Evolutionary conservation across 2,888 invertebrate species (phyloP).

Genomic region (Lacanobia wlatinum): DNA sequence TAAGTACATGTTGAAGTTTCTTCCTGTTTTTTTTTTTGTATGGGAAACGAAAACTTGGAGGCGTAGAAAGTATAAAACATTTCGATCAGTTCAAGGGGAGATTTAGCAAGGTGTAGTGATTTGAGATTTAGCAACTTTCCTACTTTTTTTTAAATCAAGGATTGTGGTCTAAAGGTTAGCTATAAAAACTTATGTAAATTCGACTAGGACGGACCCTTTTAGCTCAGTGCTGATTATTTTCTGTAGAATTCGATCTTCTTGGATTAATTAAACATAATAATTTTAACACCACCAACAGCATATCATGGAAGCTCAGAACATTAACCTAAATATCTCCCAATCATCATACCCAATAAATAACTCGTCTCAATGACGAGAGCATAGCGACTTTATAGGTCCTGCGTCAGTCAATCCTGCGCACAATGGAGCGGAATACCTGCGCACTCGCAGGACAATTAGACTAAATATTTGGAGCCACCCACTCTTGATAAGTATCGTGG

Average conservation of each 20-base stretch:
- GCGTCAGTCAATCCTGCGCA: slow-evolving; percentile 48
- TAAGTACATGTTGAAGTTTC: background rate
- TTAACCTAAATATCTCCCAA: background rate
- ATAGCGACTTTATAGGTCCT: slow-evolving; percentile 38
- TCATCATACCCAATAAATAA: slow-evolving; percentile 40
- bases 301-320: background rate
- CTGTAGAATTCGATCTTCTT: background rate
- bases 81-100: too few relatives aligned
- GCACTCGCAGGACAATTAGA: slow-evolving; percentile 63
- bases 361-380: slow-evolving; percentile 27
- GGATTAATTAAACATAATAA: background rate
- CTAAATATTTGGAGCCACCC: slow-evolving; percentile 76
- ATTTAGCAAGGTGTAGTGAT: too few relatives aligned
- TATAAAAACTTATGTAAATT: background rate
- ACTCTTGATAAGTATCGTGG: slow-evolving; percentile 65
- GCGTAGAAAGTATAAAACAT: too few relatives aligned
- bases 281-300: background rate
- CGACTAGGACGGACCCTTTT: background rate
- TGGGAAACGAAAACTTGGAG: background rate
- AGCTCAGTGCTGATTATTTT: background rate
- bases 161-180: background rate
- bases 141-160: background rate
- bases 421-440: slow-evolving; percentile 61
- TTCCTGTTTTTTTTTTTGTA: background rate
- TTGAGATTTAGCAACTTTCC: too few relatives aligned